Conservation (phyloP, 2,113 vertebrate genomes). For the Oophaga pumilio region DNA sequence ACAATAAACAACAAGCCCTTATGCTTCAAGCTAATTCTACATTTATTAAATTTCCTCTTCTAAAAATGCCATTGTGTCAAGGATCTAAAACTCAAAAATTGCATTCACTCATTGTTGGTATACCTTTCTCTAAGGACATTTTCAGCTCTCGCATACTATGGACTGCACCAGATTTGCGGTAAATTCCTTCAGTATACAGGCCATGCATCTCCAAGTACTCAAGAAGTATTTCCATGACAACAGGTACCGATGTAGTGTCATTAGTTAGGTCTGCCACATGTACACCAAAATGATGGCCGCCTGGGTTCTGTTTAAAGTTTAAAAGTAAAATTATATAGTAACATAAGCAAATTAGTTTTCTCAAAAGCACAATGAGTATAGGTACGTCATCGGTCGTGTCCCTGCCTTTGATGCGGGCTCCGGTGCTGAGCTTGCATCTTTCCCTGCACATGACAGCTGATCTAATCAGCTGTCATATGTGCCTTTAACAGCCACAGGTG, state of each 20-base stretch:
- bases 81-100: neutral
- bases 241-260: constrained; percentile 83
- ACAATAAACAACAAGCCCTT: too few relatives aligned
- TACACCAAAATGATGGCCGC: constrained; percentile 85
- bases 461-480: too few relatives aligned
- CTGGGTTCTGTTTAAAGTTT: constrained; percentile 62
- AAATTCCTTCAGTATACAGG: constrained; percentile 95
- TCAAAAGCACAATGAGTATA: too few relatives aligned
- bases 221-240: constrained; percentile 91
- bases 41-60: too few relatives aligned
- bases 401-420: too few relatives aligned
- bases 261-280: constrained; percentile 79
- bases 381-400: too few relatives aligned
- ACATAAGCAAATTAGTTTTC: too few relatives aligned
- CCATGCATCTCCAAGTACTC: constrained; percentile 96
- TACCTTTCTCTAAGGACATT: constrained; percentile 86
- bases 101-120: neutral
- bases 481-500: too few relatives aligned
- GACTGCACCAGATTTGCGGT: constrained; percentile 93
- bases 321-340: neutral
- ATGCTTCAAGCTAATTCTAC: too few relatives aligned
- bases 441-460: too few relatives aligned
- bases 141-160: constrained; percentile 93
- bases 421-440: too few relatives aligned
- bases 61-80: too few relatives aligned